Base-by-base conservation (phyloP, 2,888 invertebrate genomes). In the Octonoba sinensis region DNA sequence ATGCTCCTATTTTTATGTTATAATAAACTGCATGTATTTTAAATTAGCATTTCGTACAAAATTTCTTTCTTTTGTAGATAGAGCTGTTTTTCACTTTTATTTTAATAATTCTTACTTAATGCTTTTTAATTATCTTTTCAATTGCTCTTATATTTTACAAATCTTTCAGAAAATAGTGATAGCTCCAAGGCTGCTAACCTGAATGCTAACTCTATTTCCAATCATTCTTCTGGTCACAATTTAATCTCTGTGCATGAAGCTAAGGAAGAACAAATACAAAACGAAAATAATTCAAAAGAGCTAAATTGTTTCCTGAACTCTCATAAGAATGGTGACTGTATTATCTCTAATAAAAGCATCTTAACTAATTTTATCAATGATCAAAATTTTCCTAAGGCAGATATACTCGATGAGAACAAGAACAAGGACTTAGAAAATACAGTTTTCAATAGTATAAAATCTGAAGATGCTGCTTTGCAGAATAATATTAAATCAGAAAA, bases 141-240 rank as follows among this genome's bases (percentile, higher is more conserved):
- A 59, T 54, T 54, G 51, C 74, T 75, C 59, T 57, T 66, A 66
- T 46, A 69, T 76, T 67, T 76, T 60, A 69, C 60, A 60, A 76
- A 67, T 76, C 46, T 76, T 76, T 76, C 76, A 76, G 76, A 76
- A 49, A 24, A 49, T 76, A 22, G 51, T 51, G 59, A 54, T 62
- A 62, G 27, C 36, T 51, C 60, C 65, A 72, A 72, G 27, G 49
- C 78, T 51, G 56, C 66, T 79, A 66, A 72, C 67, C 59, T 49
- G 60, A 71, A 46, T 44, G 66, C 72, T 79, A 72, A 72, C 46
- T 51, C 72, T 79, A 79, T 72, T 24, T 59, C 60, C 46, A 47
- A 22, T 47, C 16, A 44, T 36, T 69, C 69, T 60, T 65, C 65
- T 66, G 75, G 51, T 18, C 47, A n/a, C 66, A 72, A 51, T 66